Percentiles rank a stretch among this genome's conserved stretches.
These are phyloP conservation scores for Hydropsyche tenuis DNA, from an alignment of 1,140 invertebrate species.

Conservation along the genomic window DNA sequence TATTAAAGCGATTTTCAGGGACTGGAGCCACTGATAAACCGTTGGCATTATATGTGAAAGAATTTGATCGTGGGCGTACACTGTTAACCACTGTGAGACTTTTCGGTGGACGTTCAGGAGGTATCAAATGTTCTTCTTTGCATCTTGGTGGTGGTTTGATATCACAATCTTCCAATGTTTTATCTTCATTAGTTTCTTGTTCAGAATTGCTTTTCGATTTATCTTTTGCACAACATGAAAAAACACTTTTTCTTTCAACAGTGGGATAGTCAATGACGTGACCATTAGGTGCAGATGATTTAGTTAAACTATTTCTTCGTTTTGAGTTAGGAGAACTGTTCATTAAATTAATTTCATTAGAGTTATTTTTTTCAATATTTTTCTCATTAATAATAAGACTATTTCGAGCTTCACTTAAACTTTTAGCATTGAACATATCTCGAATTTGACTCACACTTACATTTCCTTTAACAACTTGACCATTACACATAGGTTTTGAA, in stretches of 20 bases:
- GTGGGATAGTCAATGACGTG: slow-evolving; percentile 72
- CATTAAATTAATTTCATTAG: slow-evolving; percentile 52
- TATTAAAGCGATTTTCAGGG: slow-evolving; percentile 58
- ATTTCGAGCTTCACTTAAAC: slow-evolving; percentile 61
- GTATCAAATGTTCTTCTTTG: slow-evolving; percentile 60
- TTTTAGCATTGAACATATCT: slow-evolving; percentile 61
- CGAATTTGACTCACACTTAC: slow-evolving; percentile 62
- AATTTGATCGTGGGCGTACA: slow-evolving; percentile 64
- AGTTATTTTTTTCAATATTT: slow-evolving; percentile 49
- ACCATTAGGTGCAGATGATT: slow-evolving; percentile 54
- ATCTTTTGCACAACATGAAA: slow-evolving; percentile 70
- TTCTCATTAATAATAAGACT: slow-evolving; percentile 62
- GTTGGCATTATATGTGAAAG: slow-evolving; percentile 60
- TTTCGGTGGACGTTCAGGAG: slow-evolving; percentile 69
- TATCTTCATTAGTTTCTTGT: slow-evolving; percentile 48
- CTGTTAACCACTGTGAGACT: slow-evolving; percentile 58
- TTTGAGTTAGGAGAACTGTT: slow-evolving; percentile 58
- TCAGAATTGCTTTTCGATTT: slow-evolving; percentile 59
- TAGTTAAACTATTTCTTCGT: slow-evolving; percentile 58
- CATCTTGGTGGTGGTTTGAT: slow-evolving; percentile 66
- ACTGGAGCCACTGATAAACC: slow-evolving; percentile 59
- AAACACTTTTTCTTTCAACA: slow-evolving; percentile 70
- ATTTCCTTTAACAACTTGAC: slow-evolving; percentile 60
- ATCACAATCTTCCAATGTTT: slow-evolving; percentile 56
- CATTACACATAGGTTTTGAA: slow-evolving; percentile 51